phyloP scores from a whole-genome alignment of 2,797 vertebrate genomes.

The Champsocephalus esox region DNA sequence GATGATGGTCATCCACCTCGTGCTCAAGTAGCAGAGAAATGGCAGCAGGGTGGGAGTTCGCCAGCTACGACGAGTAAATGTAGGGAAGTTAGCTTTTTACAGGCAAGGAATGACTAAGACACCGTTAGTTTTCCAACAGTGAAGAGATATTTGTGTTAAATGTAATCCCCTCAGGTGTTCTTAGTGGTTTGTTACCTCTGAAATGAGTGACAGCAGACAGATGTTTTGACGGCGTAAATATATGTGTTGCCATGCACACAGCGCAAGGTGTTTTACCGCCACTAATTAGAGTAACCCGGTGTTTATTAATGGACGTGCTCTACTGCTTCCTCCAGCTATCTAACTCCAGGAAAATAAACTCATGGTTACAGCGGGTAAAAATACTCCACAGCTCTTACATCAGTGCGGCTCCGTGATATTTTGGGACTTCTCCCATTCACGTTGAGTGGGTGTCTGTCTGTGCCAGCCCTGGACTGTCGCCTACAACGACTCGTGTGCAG shows the following conservation, averaged over 20 bases:
- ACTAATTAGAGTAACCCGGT: conserved; percentile 31
- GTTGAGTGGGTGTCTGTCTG: conserved; percentile 52
- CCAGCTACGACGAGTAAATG: neutral
- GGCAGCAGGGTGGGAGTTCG: neutral
- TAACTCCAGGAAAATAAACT: conserved; percentile 55
- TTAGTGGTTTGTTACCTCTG: neutral
- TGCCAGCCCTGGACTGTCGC: conserved; percentile 60
- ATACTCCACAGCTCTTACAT: conserved; percentile 80
- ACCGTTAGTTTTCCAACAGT: neutral
- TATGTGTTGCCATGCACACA: conserved; percentile 52
- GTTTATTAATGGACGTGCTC: conserved; percentile 44
- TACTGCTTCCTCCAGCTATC: conserved; percentile 24
- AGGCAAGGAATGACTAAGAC: neutral
- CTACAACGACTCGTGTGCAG: conserved; percentile 11
- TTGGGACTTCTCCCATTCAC: conserved; percentile 72
- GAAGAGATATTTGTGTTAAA: neutral
- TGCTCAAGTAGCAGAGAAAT: conserved; percentile 10
- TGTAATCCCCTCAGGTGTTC: neutral
- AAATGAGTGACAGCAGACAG: neutral
- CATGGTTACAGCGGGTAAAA: conserved; percentile 82
- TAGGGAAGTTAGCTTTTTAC: neutral
- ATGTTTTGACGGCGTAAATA: neutral
- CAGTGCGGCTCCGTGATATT: conserved; percentile 77
- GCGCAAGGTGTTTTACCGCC: conserved; percentile 24
- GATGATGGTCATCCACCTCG: conserved; percentile 58